Conservation (phyloP, 2,113 vertebrate genomes). For the Tiliqua scincoides region DNA sequence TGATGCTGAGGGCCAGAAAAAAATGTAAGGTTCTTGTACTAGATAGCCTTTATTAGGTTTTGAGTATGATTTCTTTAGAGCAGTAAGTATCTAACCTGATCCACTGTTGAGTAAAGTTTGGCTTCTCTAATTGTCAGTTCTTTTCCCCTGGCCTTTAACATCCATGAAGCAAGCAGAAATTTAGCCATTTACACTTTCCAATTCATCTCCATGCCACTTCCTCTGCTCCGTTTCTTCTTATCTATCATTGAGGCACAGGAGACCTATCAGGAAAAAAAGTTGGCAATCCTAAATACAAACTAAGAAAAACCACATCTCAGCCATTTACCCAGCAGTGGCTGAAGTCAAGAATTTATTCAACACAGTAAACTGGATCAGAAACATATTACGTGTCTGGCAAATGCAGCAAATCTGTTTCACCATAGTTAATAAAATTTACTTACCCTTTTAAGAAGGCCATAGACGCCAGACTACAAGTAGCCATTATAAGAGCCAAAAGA, state of each 20-base stretch:
- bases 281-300: neutral
- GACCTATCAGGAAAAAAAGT: neutral
- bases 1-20: too few species aligned
- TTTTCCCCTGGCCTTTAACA: too few species aligned
- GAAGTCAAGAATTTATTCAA: neutral
- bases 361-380: neutral
- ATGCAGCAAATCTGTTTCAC: neutral
- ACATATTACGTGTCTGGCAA: neutral
- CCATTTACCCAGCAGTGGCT: too few species aligned
- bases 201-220: neutral
- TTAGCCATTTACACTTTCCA: neutral
- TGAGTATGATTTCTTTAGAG: too few species aligned
- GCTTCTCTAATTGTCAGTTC: too few species aligned
- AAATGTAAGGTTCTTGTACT: too few species aligned
- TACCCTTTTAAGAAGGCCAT: too few species aligned
- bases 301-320: neutral
- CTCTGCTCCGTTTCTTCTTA: neutral
- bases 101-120: neutral
- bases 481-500: too few species aligned
- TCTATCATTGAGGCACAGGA: neutral
- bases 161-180: too few species aligned
- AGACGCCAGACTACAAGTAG: too few species aligned
- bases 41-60: too few species aligned
- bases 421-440: too few species aligned
- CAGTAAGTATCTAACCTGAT: neutral